phyloP scores from a whole-genome alignment of 2,113 vertebrate genomes.

The Turnix velox region DNA sequence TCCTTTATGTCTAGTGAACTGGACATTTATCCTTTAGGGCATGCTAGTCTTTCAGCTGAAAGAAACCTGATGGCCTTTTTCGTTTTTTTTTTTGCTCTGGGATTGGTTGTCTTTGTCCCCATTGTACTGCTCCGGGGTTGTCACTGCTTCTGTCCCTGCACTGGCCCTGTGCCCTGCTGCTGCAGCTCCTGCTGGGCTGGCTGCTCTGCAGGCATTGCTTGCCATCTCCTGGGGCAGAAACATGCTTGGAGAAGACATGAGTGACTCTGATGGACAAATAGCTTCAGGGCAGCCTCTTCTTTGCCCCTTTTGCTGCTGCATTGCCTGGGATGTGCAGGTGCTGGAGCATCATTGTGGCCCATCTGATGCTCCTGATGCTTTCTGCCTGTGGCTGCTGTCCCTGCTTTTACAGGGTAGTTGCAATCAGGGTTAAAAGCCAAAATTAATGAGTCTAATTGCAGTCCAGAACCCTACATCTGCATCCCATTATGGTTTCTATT shows the following conservation, averaged over 20 bases:
- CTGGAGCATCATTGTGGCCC: fast-evolving
- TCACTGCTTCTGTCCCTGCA: not conserved
- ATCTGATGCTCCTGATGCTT: fast-evolving
- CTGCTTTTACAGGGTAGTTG: not conserved
- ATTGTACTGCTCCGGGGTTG: not conserved
- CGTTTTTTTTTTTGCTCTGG: not conserved
- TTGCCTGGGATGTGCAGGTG: fast-evolving
- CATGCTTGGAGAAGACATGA: fast-evolving
- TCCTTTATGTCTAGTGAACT: not conserved
- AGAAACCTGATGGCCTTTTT: not conserved
- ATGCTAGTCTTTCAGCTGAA: not conserved
- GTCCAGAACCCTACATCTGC: fast-evolving
- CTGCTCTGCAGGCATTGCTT: not conserved
- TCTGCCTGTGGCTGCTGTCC: not conserved
- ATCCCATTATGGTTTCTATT: not conserved
- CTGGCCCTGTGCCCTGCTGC: fast-evolving
- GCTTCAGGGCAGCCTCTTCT: not conserved
- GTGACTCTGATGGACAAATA: not conserved
- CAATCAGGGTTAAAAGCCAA: not conserved
- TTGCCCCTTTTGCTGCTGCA: not conserved
- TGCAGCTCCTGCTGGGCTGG: fast-evolving
- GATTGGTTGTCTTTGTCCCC: not conserved
- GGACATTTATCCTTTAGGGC: fast-evolving
- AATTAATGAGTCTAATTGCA: not conserved
- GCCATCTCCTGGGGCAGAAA: not conserved